Conservation (phyloP, 2,888 invertebrate species). For the Bugulina stolonifera region DNA sequence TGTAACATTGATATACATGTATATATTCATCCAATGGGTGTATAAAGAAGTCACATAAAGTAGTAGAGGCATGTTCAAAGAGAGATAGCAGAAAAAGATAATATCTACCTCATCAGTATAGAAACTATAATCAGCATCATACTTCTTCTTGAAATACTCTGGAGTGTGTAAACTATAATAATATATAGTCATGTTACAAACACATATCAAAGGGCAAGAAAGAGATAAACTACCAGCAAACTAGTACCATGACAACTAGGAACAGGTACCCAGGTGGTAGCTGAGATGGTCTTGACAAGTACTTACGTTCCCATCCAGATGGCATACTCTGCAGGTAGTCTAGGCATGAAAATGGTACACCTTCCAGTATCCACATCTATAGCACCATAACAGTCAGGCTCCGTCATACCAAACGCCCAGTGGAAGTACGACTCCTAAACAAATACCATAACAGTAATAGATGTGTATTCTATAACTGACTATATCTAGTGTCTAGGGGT, state of each 20-base stretch:
- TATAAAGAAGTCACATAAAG: too few species aligned
- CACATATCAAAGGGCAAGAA: too few species aligned
- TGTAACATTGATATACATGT: conserved; percentile 8
- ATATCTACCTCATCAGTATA: conserved; percentile 76
- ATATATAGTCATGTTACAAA: too few species aligned
- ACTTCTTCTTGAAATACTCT: conserved; percentile 70
- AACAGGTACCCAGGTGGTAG: too few species aligned
- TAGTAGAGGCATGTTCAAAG: too few species aligned
- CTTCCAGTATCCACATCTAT: conserved; percentile 68
- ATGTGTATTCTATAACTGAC: neutral
- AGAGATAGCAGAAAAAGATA: too few species aligned
- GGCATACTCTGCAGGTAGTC: conserved; percentile 76
- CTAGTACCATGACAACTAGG: neutral
- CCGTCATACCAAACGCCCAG: conserved; percentile 89
- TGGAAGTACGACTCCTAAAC: conserved; percentile 88
- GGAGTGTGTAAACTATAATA: conserved; percentile 58
- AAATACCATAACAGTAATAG: neutral
- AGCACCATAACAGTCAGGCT: conserved; percentile 83
- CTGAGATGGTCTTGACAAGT: too few species aligned
- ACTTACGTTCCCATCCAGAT: conserved; percentile 82
- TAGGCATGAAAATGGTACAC: conserved; percentile 76
- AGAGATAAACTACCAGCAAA: too few species aligned
- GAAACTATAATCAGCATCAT: conserved; percentile 74
- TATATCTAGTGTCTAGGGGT: neutral
- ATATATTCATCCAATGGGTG: too few species aligned